Evolutionary conservation across 2,888 invertebrate genomes (phyloP).

Genomic region (Drosophila affinis): DNA sequence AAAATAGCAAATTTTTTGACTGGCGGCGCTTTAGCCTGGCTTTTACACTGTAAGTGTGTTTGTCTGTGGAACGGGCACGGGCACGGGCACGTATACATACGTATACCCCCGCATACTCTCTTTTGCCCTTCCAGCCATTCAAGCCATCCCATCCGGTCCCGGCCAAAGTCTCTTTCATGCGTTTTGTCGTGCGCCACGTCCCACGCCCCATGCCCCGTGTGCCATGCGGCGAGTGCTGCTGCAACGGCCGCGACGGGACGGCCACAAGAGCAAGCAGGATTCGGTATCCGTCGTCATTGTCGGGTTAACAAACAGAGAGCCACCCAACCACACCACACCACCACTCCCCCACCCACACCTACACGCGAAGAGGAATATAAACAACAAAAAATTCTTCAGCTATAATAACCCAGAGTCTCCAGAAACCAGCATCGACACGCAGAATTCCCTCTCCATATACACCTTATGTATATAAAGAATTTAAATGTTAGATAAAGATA

Average conservation of each 20-base stretch:
- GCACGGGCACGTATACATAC: too few relatives aligned
- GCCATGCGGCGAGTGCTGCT: slow-evolving; percentile 46
- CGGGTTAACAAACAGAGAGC: slow-evolving; percentile 38
- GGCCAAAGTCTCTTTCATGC: slow-evolving; percentile 42
- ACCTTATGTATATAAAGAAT: too few relatives aligned
- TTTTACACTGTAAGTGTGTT: slow-evolving; percentile 29
- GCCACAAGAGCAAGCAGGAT: slow-evolving; percentile 21
- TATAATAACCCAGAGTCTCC: slow-evolving; percentile 48
- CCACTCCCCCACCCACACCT: slow-evolving; percentile 15
- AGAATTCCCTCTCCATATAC: slow-evolving; percentile 31
- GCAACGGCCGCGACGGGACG: slow-evolving; percentile 41
- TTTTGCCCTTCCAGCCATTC: slow-evolving; percentile 1
- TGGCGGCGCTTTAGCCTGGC: slow-evolving; percentile 42
- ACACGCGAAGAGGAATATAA: slow-evolving; percentile 25
- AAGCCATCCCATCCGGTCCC: slow-evolving; percentile 6
- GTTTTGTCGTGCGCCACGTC: slow-evolving; percentile 43
- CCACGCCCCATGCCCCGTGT: too few relatives aligned
- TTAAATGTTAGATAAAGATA: too few relatives aligned
- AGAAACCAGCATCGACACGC: neutral
- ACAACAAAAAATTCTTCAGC: slow-evolving; percentile 41
- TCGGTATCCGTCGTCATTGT: slow-evolving; percentile 36
- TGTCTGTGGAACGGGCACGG: too few relatives aligned
- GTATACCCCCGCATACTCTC: neutral
- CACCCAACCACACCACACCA: slow-evolving; percentile 15
- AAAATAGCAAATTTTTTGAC: slow-evolving; percentile 39